Evolutionary conservation across 1,140 invertebrate species (phyloP), one percentile per base, ranked within the genome.

Genomic region (Spodoptera frugiperda): DNA sequence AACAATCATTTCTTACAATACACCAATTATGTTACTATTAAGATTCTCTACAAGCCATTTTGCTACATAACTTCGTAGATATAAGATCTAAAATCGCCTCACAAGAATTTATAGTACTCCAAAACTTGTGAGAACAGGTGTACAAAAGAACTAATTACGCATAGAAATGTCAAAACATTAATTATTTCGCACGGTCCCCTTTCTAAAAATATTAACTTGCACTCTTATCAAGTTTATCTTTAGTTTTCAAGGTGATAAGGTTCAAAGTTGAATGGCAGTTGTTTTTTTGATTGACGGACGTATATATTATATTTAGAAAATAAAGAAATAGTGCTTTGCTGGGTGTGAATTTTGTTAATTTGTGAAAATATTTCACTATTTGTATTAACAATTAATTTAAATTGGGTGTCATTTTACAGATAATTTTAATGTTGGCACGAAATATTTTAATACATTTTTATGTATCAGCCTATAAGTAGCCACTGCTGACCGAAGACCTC

Each of bases 181-280:
- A 83, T 86, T 81, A 84, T 85, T 87, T 85, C 84, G 76, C 86
- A 87, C 84, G 86, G 54, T 83, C 86, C 79, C 78, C 75, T 79
- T 86, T 84, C 76, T 68, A 79, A 77, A 59, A 71, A 77, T 68
- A 25, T n/a, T 70, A n/a, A 15, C 15, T 61, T 49, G 54, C 57
- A 33, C 8, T 6, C 15, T 30, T 4, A 71, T 59, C 25, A 25
- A 25, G 15, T 21, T 3, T 25, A 15, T 51, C 48, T n/a, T 11
- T 17, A 14, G 17, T 46, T 65, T 59, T 9, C 46, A 17, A 39
- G 15, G 33, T 12, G 2, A 17, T 78, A 78, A 72, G 10, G 67
- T 46, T 53, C 14, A 77, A 39, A 71, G 9, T 77, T 44, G 68
- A 54, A 44, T 25, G 10, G 44, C 63, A 49, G 46, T 15, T 46